A percentile compares a stretch with the other conserved stretches of the same genome.
Conservation (phyloP, 2,888 invertebrate species). For the Lithophane leautieri region DNA sequence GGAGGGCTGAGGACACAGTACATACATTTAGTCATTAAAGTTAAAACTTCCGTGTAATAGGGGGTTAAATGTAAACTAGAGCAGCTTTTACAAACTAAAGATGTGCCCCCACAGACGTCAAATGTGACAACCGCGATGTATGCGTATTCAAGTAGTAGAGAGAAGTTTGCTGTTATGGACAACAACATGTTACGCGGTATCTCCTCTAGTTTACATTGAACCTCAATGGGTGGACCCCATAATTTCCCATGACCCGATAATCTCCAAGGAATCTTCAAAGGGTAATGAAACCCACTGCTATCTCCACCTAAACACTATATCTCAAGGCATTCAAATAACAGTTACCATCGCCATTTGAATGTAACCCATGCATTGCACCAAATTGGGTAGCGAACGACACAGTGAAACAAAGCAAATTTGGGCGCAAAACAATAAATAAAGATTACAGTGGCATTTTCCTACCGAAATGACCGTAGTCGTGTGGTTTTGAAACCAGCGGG, state of each 20-base stretch:
- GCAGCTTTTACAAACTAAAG: too few relatives aligned
- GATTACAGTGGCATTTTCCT: conserved; percentile 67
- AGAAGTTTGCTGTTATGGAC: too few relatives aligned
- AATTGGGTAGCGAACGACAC: conserved; percentile 54
- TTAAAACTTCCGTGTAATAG: not conserved
- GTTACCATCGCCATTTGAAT: conserved; percentile 38
- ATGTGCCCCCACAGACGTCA: too few relatives aligned
- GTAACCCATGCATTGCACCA: conserved; percentile 57
- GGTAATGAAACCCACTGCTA: not conserved
- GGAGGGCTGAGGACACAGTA: not conserved
- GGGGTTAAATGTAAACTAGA: not conserved
- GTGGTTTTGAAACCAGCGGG: conserved; percentile 38
- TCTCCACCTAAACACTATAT: conserved; percentile 7
- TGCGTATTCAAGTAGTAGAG: too few relatives aligned
- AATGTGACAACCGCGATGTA: too few relatives aligned
- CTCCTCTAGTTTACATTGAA: too few relatives aligned
- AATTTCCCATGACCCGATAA: not conserved
- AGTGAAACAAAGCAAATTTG: conserved; percentile 66
- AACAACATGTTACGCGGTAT: too few relatives aligned
- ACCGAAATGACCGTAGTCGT: conserved; percentile 63
- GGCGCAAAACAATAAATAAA: conserved; percentile 68
- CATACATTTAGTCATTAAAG: not conserved
- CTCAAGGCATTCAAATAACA: conserved; percentile 46
- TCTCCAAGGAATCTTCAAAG: not conserved
- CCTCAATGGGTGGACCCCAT: not conserved